phyloP scores from a whole-genome alignment of 2,888 invertebrate genomes.

The Melanophora roralis region DNA sequence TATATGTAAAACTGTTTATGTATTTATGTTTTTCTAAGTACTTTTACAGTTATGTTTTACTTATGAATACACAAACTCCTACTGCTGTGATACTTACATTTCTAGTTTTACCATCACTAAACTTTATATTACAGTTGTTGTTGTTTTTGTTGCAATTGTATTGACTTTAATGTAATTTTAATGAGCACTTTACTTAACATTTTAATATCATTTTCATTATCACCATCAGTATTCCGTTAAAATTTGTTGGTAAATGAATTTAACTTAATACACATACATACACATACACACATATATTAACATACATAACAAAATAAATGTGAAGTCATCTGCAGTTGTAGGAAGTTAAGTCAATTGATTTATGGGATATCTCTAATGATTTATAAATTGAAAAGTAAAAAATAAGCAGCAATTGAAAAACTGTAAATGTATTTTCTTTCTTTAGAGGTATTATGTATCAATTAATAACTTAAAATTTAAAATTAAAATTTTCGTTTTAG shows the following conservation, averaged over 20 bases:
- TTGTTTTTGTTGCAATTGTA: constrained; percentile 4
- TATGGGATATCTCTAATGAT: neutral
- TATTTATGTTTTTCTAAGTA: neutral
- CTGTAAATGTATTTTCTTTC: too few relatives aligned
- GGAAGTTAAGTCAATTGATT: neutral
- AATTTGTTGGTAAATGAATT: constrained; percentile 23
- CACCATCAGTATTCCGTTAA: constrained; percentile 34
- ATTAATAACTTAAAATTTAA: too few relatives aligned
- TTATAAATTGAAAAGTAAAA: neutral
- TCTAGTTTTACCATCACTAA: constrained; percentile 43
- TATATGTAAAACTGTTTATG: neutral
- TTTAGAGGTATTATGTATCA: too few relatives aligned
- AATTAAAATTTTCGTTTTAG: too few relatives aligned
- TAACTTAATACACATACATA: constrained; percentile 49
- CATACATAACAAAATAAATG: neutral
- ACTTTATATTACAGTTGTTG: neutral
- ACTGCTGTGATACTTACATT: constrained; percentile 26
- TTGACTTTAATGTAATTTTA: constrained; percentile 60
- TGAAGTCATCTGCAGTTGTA: too few relatives aligned
- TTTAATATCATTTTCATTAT: constrained; percentile 39
- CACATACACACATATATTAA: too few relatives aligned
- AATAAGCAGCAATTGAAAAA: too few relatives aligned
- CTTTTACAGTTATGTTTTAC: constrained; percentile 1
- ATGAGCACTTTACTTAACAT: constrained; percentile 53
- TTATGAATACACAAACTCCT: neutral